A percentile compares a stretch with the other conserved stretches of the same genome.
phyloP scores from a whole-genome alignment of 1,140 invertebrate species.

The Leucophenga varia region DNA sequence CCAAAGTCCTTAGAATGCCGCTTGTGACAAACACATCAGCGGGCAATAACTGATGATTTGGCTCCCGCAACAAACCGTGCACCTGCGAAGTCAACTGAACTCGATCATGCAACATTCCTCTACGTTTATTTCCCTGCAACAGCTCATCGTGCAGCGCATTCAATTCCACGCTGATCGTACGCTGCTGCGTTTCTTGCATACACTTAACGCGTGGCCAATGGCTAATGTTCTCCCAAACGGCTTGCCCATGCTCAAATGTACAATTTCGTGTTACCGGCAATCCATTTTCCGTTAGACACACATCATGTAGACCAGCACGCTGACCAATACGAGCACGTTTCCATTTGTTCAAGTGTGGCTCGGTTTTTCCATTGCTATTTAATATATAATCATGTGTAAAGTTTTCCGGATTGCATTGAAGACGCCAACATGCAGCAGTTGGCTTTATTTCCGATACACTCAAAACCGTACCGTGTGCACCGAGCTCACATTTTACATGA shows the following conservation, averaged over 20 bases:
- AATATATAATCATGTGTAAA: conserved; percentile 14
- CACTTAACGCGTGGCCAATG: conserved; percentile 16
- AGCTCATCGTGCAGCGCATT: conserved; percentile 33
- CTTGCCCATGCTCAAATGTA: conserved; percentile 1
- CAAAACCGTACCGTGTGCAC: no score
- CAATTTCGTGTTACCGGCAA: conserved; percentile 39
- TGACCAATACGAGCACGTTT: conserved; percentile 31
- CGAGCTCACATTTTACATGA: no score
- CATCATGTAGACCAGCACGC: conserved; percentile 24
- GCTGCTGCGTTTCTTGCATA: conserved; percentile 16
- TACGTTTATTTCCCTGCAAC: conserved; percentile 16
- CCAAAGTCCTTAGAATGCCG: conserved; percentile 23
- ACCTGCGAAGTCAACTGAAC: conserved; percentile 16
- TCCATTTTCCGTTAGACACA: conserved; percentile 35
- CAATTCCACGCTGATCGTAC: conserved; percentile 22
- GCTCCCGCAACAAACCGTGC: conserved; percentile 24
- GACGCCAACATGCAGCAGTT: no score
- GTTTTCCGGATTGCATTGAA: conserved; percentile 5
- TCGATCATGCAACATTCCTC: conserved; percentile 14
- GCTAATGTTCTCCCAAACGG: conserved; percentile 15
- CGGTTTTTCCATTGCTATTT: not conserved
- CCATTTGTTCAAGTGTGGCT: conserved; percentile 26
- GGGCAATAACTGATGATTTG: conserved; percentile 16
- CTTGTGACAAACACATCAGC: conserved; percentile 35
- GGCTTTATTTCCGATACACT: no score